Evolutionary conservation across 2,888 invertebrate species (phyloP).

Genomic region (Hypomecis punctinalis): DNA sequence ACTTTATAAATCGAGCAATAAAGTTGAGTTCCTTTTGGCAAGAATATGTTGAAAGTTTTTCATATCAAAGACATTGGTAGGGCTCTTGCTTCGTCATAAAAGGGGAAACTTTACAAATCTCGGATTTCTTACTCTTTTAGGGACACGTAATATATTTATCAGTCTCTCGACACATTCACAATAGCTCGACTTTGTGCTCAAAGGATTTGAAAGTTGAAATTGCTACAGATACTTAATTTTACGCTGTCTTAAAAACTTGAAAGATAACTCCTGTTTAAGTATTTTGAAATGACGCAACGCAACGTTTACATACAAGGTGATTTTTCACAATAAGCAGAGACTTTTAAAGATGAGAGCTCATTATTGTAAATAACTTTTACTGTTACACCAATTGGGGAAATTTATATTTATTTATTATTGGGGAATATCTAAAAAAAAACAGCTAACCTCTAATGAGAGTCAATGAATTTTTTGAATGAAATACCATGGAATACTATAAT

Average conservation of each 20-base stretch:
- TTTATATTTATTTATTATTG: too few relatives aligned
- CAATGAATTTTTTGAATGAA: too few relatives aligned
- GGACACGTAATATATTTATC: conserved; percentile 83
- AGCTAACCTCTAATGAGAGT: too few relatives aligned
- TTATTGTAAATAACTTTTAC: too few relatives aligned
- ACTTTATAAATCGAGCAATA: conserved; percentile 45
- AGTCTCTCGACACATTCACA: conserved; percentile 81
- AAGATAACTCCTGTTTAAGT: conserved; percentile 6
- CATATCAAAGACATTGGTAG: conserved; percentile 80
- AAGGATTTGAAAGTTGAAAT: conserved; percentile 70
- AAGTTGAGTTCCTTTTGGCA: conserved; percentile 48
- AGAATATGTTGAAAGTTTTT: conserved; percentile 69
- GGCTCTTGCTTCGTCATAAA: conserved; percentile 78
- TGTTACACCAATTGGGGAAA: too few relatives aligned
- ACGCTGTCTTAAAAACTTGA: conserved; percentile 30
- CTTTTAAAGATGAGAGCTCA: too few relatives aligned
- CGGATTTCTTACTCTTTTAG: conserved; percentile 82
- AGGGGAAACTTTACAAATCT: conserved; percentile 83
- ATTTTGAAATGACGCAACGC: neutral
- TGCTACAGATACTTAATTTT: conserved; percentile 59
- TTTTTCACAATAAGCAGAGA: too few relatives aligned
- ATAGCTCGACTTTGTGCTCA: conserved; percentile 72
- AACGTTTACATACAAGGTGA: neutral
- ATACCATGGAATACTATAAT: too few relatives aligned
- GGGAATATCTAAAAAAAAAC: too few relatives aligned